phyloP scores from a whole-genome alignment of 2,888 invertebrate species.

The Lasioglossum pauxillum region DNA sequence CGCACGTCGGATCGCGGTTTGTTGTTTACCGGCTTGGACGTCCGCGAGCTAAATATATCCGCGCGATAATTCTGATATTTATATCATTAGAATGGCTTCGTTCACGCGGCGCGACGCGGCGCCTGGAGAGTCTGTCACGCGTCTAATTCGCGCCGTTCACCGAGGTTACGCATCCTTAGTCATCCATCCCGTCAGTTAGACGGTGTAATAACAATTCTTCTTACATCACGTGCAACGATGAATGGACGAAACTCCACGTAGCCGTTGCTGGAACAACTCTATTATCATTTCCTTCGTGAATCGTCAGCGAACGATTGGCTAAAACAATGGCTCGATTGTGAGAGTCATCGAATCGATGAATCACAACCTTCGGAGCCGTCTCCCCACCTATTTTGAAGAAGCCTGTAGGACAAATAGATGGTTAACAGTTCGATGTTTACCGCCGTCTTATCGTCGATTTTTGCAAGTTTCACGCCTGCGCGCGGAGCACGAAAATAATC shows the following conservation, averaged over 20 bases:
- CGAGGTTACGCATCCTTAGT: conserved; percentile 29
- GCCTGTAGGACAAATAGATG: background rate
- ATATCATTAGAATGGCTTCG: conserved; percentile 55
- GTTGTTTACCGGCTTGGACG: conserved; percentile 67
- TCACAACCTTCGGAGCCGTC: background rate
- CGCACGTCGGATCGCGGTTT: conserved; percentile 57
- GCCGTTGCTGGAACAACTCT: background rate
- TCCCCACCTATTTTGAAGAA: background rate
- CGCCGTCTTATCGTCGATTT: background rate
- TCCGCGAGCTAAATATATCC: conserved; percentile 67
- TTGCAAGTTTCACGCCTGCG: background rate
- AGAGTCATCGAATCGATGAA: background rate
- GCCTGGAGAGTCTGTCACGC: conserved; percentile 17
- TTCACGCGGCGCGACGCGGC: conserved; percentile 25
- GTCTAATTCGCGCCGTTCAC: conserved; percentile 19
- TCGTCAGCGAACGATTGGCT: background rate
- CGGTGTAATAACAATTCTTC: background rate
- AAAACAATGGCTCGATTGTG: background rate
- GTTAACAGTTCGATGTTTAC: background rate
- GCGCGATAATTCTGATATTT: conserved; percentile 69
- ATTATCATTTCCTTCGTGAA: background rate
- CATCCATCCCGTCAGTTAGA: background rate
- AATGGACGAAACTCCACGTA: background rate
- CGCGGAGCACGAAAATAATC: background rate
- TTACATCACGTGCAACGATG: background rate